A percentile compares a stretch with the other conserved stretches of the same genome.
These are phyloP conservation scores for Petrophora chlorosata DNA, from an alignment of 2,888 invertebrate genomes.

Conservation along the genomic window DNA sequence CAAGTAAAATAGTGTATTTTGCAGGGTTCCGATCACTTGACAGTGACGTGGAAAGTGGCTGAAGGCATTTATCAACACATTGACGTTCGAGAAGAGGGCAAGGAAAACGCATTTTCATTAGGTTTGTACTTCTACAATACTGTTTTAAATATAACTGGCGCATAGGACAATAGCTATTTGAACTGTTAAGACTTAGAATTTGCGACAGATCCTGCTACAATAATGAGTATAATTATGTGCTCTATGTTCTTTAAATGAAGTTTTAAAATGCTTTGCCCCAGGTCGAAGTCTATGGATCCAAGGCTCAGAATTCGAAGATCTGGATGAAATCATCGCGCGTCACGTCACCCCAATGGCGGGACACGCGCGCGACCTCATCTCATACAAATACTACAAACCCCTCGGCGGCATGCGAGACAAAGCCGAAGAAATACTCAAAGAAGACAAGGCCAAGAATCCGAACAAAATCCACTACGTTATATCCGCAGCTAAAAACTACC, in stretches of 20 bases:
- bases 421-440: slow-evolving; percentile 93
- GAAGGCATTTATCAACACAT: slow-evolving; percentile 98
- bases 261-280: slow-evolving; percentile 32
- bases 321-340: slow-evolving; percentile 99
- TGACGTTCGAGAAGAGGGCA: slow-evolving; percentile 97
- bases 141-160: too few relatives aligned
- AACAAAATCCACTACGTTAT: slow-evolving; percentile 95
- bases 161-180: too few relatives aligned
- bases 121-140: slow-evolving; percentile 85
- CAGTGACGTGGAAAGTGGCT: slow-evolving; percentile 99
- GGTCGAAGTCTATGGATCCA: slow-evolving; percentile 91
- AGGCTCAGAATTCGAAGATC: slow-evolving; percentile 97
- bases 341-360: slow-evolving; percentile 98
- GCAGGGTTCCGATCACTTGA: slow-evolving; percentile 95
- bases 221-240: not conserved
- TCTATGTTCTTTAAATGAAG: not conserved
- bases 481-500: slow-evolving; percentile 92
- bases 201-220: too few relatives aligned
- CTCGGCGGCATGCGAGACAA: slow-evolving; percentile 92
- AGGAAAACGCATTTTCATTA: slow-evolving; percentile 97
- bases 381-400: slow-evolving; percentile 95
- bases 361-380: slow-evolving; percentile 94
- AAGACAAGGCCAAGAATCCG: slow-evolving; percentile 94
- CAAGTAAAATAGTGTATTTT: slow-evolving; percentile 30
- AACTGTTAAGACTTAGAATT: too few relatives aligned